These are phyloP conservation scores for Xanthorhoe spadicearia DNA, from an alignment of 2,888 invertebrate genomes.

Conservation along the genomic window DNA sequence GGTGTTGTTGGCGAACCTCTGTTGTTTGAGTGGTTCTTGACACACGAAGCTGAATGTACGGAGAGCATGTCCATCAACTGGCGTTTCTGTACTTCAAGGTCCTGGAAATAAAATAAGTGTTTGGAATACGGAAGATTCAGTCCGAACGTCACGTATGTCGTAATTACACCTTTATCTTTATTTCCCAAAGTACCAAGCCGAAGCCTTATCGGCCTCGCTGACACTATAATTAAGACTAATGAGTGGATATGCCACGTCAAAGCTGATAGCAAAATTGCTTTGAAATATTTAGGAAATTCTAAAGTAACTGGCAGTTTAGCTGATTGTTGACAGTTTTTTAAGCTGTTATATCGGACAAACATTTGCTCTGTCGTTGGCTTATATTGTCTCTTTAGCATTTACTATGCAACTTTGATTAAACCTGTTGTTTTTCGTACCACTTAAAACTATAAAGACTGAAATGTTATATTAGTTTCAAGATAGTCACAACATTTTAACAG, in stretches of 20 bases:
- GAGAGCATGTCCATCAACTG: slow-evolving; percentile 92
- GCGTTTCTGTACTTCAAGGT: slow-evolving; percentile 91
- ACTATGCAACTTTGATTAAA: neutral
- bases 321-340: neutral
- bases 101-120: slow-evolving; percentile 74
- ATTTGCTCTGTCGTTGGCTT: slow-evolving; percentile 5
- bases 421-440: too few relatives aligned
- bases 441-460: too few relatives aligned
- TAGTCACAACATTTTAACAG: too few relatives aligned
- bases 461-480: too few relatives aligned
- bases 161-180: slow-evolving; percentile 1
- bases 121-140: neutral
- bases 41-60: slow-evolving; percentile 89
- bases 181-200: slow-evolving; percentile 23
- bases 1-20: slow-evolving; percentile 70
- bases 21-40: slow-evolving; percentile 79
- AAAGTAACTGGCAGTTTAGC: slow-evolving; percentile 7
- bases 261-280: slow-evolving; percentile 45
- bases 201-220: slow-evolving; percentile 44
- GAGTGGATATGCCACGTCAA: slow-evolving; percentile 46
- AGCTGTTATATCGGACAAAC: slow-evolving; percentile 1
- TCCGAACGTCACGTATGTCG: neutral
- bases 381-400: neutral
- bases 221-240: slow-evolving; percentile 50
- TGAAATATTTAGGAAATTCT: slow-evolving; percentile 36